Evolutionary conservation across 2,113 vertebrate genomes (phyloP), one percentile per base, ranked within the genome.

Genomic region (Origma solitaria): DNA sequence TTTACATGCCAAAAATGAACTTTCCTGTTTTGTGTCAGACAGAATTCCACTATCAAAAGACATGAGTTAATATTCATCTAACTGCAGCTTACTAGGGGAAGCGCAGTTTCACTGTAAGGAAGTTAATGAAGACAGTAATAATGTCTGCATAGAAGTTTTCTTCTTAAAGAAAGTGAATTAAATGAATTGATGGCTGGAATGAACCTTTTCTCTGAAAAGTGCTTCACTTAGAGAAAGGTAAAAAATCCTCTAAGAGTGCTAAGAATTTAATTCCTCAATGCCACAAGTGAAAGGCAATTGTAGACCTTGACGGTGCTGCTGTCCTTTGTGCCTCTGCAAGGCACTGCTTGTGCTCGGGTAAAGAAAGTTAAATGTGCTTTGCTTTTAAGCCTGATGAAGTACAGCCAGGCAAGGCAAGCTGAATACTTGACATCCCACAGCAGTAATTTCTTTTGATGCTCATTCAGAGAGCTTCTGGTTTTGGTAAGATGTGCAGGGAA

Each of bases 401-500:
- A 78, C 23, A 69, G 15, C 16, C 80, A 68, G 72, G 42, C 42
- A 75, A 81, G 56, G 72, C 64, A 68, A 83, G 86, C 24, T 44
- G 69, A 92, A 56, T 40, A 49, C 68, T 53, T 75, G 86, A 88
- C 81, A 84, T 54, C 64, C 86, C 71, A 88, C 71, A 88, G 44
- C 2, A 86, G 88, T 68, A 62, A 88, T 78, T 92, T 83, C 82
- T 90, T 88, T 78, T 47, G 82, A 90, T 78, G 62, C 71, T 51
- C 90, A 73, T 93, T 92, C 81, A 37, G 76, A 95, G 68, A 90
- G 80, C 44, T 86, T 50, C 58, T 88, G 80, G 88, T 90, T 95
- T 92, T 54, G 58, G 13, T 35, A 58, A 58, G 56, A 77, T 19
- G 56, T 28, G 54, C 84, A 51, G 58, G 35, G 15, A 88, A 93